These are phyloP conservation scores for Eptesicus fuscus DNA, from an alignment of 2,113 vertebrate genomes.

Conservation along the genomic window DNA sequence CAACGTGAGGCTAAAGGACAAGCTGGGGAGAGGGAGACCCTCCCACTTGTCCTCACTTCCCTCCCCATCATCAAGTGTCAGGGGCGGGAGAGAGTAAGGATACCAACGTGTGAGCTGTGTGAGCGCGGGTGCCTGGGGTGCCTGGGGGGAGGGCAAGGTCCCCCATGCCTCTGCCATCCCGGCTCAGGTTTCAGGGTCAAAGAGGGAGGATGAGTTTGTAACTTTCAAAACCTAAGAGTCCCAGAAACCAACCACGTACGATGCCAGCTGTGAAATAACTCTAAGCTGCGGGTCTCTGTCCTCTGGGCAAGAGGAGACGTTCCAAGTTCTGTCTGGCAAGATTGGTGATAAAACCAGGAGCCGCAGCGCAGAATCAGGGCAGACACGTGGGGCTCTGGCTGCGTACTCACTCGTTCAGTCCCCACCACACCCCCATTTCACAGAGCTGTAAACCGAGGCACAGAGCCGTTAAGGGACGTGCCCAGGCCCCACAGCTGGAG, in stretches of 20 bases:
- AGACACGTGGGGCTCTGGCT: fast-evolving
- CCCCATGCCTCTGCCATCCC: neutral
- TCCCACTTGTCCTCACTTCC: neutral
- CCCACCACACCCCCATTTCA: neutral
- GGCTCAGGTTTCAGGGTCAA: fast-evolving
- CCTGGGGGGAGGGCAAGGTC: neutral
- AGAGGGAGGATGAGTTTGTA: neutral
- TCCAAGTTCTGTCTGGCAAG: neutral
- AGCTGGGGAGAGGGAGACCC: neutral
- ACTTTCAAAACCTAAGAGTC: neutral
- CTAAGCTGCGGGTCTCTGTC: neutral
- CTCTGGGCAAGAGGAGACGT: neutral
- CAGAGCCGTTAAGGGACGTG: too few species aligned
- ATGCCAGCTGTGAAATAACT: neutral
- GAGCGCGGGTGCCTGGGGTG: too few species aligned
- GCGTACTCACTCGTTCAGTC: fast-evolving
- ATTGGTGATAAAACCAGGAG: neutral
- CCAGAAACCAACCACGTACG: neutral
- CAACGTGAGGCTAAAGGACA: fast-evolving
- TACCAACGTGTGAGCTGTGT: fast-evolving
- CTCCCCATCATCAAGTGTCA: neutral
- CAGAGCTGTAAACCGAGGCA: neutral
- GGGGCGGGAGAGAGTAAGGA: neutral
- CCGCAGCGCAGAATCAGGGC: fast-evolving
- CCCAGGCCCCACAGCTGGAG: neutral